phyloP scores from a whole-genome alignment of 2,888 invertebrate species.

The Linnaemya vulpina region DNA sequence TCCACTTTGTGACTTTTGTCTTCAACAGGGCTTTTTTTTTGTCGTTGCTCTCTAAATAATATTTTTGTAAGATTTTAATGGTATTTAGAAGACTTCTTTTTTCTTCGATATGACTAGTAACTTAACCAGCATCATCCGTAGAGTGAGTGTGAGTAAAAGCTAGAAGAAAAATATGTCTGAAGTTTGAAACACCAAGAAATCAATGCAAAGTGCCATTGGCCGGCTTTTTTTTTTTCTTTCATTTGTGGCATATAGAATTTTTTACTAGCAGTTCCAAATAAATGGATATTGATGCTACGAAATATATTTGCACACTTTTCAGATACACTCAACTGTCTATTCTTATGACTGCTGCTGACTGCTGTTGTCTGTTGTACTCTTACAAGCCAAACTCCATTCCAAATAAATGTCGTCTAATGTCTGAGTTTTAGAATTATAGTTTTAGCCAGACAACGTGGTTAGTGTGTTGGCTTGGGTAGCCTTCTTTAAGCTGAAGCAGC shows the following conservation, averaged over 20 bases:
- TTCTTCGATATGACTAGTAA: constrained; percentile 17
- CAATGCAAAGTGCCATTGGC: constrained; percentile 64
- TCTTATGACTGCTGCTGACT: constrained; percentile 66
- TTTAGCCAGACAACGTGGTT: not conserved
- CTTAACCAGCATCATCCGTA: constrained; percentile 11
- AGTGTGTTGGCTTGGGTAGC: constrained; percentile 13
- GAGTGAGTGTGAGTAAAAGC: not conserved
- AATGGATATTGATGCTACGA: constrained; percentile 49
- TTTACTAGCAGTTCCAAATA: constrained; percentile 1
- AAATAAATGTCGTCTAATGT: constrained; percentile 70
- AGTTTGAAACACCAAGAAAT: constrained; percentile 51
- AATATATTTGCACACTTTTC: constrained; percentile 35
- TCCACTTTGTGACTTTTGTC: not conserved
- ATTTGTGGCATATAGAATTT: constrained; percentile 38
- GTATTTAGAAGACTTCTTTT: constrained; percentile 43
- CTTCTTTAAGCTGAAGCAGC: not conserved
- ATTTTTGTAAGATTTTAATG: constrained; percentile 52
- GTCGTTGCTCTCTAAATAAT: constrained; percentile 10
- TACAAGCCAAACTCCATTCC: constrained; percentile 8
- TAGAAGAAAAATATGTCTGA: not conserved
- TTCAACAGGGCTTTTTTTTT: not conserved
- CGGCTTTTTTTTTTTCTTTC: not conserved
- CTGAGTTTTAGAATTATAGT: constrained; percentile 50
- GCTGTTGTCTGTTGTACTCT: constrained; percentile 40
- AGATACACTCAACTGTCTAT: constrained; percentile 46